Evolutionary conservation across 2,113 vertebrate species (phyloP).

Genomic region (Dolichallabes microphthalmus): DNA sequence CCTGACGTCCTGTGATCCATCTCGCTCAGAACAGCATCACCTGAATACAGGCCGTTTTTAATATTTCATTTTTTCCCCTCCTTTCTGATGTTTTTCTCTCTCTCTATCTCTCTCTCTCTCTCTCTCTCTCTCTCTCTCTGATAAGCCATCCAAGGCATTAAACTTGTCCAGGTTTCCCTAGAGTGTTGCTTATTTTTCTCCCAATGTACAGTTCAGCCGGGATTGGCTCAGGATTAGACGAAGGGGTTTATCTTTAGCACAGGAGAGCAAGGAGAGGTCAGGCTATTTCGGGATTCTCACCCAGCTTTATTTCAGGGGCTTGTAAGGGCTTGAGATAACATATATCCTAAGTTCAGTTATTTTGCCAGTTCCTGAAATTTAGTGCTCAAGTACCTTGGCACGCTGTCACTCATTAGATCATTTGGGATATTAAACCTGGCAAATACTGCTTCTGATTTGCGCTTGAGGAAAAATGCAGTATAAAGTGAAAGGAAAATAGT

Average conservation of each 20-base stretch:
- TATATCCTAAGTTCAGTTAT: not conserved
- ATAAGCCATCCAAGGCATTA: not conserved
- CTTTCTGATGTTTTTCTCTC: not conserved
- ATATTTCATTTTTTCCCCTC: not conserved
- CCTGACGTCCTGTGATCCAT: constrained; percentile 10
- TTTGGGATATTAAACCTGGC: constrained; percentile 26
- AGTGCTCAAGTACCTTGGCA: constrained; percentile 2
- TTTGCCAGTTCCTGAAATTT: constrained; percentile 27
- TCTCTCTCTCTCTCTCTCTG: not conserved
- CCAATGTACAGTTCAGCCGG: constrained; percentile 1
- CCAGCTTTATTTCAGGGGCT: constrained; percentile 13
- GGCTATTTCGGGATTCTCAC: constrained; percentile 5
- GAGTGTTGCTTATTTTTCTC: not conserved
- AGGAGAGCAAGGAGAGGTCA: not conserved
- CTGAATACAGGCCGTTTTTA: not conserved
- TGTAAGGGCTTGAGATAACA: constrained; percentile 27
- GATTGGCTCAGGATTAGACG: not conserved
- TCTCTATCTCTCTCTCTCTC: too few relatives aligned
- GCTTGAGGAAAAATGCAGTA: not conserved
- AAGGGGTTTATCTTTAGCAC: constrained; percentile 9
- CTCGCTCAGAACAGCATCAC: not conserved
- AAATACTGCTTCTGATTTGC: not conserved
- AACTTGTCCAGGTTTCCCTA: not conserved
- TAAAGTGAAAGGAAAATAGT: not conserved
- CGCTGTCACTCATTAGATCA: constrained; percentile 7